phyloP scores from a whole-genome alignment of 2,113 vertebrate genomes.

The Sciurus niger region DNA sequence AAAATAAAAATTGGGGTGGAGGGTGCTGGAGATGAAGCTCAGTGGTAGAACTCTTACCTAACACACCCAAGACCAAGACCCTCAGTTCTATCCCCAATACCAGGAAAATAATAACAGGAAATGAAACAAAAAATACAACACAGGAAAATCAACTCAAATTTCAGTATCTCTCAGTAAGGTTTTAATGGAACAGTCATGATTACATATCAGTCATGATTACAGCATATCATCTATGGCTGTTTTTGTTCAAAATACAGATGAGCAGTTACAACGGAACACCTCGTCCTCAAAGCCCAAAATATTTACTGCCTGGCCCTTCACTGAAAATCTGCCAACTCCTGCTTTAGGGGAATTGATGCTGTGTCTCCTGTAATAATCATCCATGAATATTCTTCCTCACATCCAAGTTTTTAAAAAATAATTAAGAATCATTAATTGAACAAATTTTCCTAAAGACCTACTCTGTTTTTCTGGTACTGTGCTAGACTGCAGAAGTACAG shows the following conservation, averaged over 20 bases:
- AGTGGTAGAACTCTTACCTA: too few species aligned
- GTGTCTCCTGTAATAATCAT: neutral
- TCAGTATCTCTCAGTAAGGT: neutral
- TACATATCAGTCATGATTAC: neutral
- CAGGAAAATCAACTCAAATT: neutral
- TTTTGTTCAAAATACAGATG: neutral
- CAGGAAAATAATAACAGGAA: too few species aligned
- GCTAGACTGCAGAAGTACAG: neutral
- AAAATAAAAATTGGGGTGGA: too few species aligned
- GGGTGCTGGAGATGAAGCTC: too few species aligned
- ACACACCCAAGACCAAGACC: too few species aligned
- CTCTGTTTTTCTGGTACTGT: too few species aligned
- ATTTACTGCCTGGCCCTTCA: neutral
- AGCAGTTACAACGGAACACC: neutral
- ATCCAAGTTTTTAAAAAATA: neutral
- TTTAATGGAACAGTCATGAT: neutral
- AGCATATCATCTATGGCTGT: neutral
- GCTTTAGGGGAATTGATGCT: neutral
- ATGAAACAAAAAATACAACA: neutral
- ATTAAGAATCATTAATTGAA: neutral
- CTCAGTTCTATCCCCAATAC: too few species aligned
- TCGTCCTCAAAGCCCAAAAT: neutral
- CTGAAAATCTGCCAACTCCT: neutral
- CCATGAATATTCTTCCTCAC: neutral
- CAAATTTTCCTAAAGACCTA: neutral